Conservation (phyloP, 2,113 vertebrate genomes). For the Turnix velox region DNA sequence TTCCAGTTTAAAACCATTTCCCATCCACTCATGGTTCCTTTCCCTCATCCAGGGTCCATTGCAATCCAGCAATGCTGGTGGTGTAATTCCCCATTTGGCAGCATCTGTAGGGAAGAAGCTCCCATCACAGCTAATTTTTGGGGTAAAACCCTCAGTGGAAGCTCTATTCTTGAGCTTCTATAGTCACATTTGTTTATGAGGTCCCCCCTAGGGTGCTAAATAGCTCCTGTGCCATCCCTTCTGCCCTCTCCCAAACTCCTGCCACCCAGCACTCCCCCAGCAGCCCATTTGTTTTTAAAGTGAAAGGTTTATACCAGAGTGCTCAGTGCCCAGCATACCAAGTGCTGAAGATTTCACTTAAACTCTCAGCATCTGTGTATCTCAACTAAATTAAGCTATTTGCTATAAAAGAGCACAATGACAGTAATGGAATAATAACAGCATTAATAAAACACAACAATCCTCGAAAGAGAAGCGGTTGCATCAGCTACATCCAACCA, state of each 20-base stretch:
- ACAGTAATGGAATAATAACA: conserved; percentile 75
- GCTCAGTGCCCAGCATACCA: conserved; percentile 47
- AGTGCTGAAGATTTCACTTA: conserved; percentile 68
- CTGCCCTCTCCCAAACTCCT: background rate
- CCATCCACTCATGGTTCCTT: too few relatives aligned
- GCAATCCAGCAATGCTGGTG: background rate
- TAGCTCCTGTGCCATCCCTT: background rate
- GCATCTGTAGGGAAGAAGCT: background rate
- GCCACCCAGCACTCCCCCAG: background rate
- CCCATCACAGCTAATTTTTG: background rate
- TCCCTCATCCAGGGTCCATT: too few relatives aligned
- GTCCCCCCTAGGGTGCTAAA: background rate
- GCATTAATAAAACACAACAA: conserved; percentile 75
- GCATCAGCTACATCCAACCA: conserved; percentile 50
- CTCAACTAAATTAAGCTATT: conserved; percentile 72
- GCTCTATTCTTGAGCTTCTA: background rate
- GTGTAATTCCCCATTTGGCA: background rate
- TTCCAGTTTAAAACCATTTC: too few relatives aligned
- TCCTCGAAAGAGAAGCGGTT: conserved; percentile 43
- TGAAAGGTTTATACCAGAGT: conserved; percentile 23
- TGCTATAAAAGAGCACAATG: conserved; percentile 71
- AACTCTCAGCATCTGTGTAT: conserved; percentile 69
- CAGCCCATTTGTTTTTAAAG: background rate
- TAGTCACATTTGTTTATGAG: background rate
- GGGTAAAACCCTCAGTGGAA: background rate